phyloP scores from a whole-genome alignment of 2,797 vertebrate genomes.

The Phyllotis vaccarum region DNA sequence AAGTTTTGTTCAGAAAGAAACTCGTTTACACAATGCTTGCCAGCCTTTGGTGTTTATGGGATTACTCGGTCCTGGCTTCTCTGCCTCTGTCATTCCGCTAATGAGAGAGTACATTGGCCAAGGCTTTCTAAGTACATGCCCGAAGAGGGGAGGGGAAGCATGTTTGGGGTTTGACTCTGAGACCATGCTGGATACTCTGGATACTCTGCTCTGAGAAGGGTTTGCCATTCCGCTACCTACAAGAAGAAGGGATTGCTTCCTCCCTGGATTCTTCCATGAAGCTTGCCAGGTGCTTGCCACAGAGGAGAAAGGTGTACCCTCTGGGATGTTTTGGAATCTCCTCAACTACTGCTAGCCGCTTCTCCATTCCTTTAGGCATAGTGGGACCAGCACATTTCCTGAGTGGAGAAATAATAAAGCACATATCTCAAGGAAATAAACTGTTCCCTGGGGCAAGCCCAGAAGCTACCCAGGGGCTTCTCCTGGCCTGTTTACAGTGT shows the following conservation, averaged over 20 bases:
- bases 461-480: conserved; percentile 81
- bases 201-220: conserved; percentile 74
- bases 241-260: conserved; percentile 66
- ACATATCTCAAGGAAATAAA: conserved; percentile 79
- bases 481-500: conserved; percentile 87
- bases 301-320: conserved; percentile 47
- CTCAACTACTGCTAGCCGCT: conserved; percentile 73
- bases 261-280: conserved; percentile 74
- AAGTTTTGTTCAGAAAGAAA: conserved; percentile 69
- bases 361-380: conserved; percentile 81
- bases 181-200: conserved; percentile 80
- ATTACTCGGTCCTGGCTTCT: conserved; percentile 58
- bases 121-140: conserved; percentile 42
- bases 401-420: conserved; percentile 83
- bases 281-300: conserved; percentile 67
- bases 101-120: conserved; percentile 34
- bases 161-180: conserved; percentile 80
- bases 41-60: conserved; percentile 79
- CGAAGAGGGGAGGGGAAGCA: conserved; percentile 30
- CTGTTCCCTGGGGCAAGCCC: conserved; percentile 77
- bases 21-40: conserved; percentile 24
- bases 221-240: conserved; percentile 62
- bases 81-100: conserved; percentile 54
- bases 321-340: conserved; percentile 80
- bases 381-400: conserved; percentile 81